Percentiles rank a stretch among this genome's conserved stretches.
These are phyloP conservation scores for Clarias platycephalus DNA, from an alignment of 2,797 vertebrate genomes.

Conservation along the genomic window DNA sequence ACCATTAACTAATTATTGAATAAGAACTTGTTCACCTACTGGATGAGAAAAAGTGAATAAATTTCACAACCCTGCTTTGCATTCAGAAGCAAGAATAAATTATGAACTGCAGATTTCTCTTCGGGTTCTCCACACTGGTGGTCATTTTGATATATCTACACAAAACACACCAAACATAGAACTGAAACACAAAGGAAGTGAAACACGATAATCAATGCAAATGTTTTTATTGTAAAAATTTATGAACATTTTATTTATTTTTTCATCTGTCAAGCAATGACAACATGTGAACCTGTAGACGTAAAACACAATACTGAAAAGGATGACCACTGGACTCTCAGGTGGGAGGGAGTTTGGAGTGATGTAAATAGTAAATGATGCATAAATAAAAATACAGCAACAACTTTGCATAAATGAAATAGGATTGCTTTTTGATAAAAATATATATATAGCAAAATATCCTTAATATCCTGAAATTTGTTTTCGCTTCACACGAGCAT, in stretches of 20 bases:
- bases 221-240: conserved; percentile 16
- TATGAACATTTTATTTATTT: conserved; percentile 3
- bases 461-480: neutral
- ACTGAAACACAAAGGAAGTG: neutral
- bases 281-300: neutral
- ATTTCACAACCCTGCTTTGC: too few species aligned
- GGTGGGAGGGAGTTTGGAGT: neutral
- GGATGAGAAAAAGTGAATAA: too few species aligned
- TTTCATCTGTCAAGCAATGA: neutral
- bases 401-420: neutral
- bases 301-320: conserved; percentile 21
- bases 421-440: neutral
- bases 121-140: neutral
- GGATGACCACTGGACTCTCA: conserved; percentile 13
- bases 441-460: neutral
- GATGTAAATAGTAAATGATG: neutral
- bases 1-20: too few species aligned
- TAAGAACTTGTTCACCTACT: too few species aligned
- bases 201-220: neutral
- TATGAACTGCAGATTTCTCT: neutral
- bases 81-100: neutral
- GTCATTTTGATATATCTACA: neutral
- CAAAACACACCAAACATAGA: neutral
- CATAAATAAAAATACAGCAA: neutral
- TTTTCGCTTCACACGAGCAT: neutral